Evolutionary conservation across 2,113 vertebrate genomes (phyloP), one percentile per base, ranked within the genome.

Genomic region (Phocoena phocoena): DNA sequence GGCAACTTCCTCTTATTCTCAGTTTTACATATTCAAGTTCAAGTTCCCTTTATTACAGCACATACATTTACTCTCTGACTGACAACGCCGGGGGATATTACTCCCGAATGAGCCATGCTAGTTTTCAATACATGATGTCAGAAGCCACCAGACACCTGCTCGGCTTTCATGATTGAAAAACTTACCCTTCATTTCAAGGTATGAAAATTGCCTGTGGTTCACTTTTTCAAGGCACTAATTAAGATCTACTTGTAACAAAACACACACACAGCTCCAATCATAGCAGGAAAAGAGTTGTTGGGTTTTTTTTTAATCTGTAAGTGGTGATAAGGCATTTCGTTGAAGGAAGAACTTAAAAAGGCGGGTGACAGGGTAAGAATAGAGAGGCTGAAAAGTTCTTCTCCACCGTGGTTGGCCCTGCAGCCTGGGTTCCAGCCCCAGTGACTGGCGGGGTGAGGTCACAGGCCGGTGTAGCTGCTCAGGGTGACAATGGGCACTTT

Each of bases 1-100:
- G 74, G 36, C 25, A 91, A 83, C 89, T 97, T 97, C 96, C 96
- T 91, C 62, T 68, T 88, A 6, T 36, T n/a, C 8, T 79, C 62
- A 44, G 4, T 60, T 85, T 87, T 85, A 7, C 58, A 44, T 11
- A n/a, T 8, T 50, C 47, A 70, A 38, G 13, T 17, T 50, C 41
- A 79, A 67, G 15, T 73, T 41, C 20, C 44, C 50, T 71, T 55
- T 7, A 11, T 26, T 47, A 36, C 3, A 81, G 23, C 12, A 23
- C 44, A 33, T 1, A 47, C 7, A 26, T n/a, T 70, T 50, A 26
- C 38, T 80, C 63, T 71, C 47, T 84, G 38, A 20, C 33, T 55
- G 62, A 21, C 68, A 83, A 33, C 0, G 4, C 6, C 44, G 15
- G 85, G 14, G n/a, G 38, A 53, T 50, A 28, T 9, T 11, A 10